These are phyloP conservation scores for Bactericera cockerelli DNA, from an alignment of 1,140 invertebrate genomes.

Conservation along the genomic window DNA sequence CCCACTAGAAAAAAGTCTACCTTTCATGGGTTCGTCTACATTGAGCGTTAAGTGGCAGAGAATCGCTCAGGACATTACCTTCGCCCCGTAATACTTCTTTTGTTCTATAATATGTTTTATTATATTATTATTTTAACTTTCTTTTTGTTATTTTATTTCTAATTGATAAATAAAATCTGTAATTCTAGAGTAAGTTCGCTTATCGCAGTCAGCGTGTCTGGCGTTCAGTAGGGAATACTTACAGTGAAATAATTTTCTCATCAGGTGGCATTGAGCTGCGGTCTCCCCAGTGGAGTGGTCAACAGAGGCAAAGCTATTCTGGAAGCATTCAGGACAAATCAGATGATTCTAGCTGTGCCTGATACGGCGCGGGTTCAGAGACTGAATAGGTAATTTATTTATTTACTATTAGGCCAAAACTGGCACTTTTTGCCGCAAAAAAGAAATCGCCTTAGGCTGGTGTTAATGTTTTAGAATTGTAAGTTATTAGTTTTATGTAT, in stretches of 20 bases:
- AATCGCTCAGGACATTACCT: too few relatives aligned
- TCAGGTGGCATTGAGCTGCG: not conserved
- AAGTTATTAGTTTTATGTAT: too few relatives aligned
- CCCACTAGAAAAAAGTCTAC: too few relatives aligned
- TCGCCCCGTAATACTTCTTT: too few relatives aligned
- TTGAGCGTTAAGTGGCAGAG: too few relatives aligned
- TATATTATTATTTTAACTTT: too few relatives aligned
- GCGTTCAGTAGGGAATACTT: not conserved
- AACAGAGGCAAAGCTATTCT: not conserved
- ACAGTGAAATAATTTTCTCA: not conserved
- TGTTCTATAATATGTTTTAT: too few relatives aligned
- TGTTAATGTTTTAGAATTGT: too few relatives aligned
- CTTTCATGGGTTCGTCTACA: too few relatives aligned
- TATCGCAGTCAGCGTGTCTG: not conserved
- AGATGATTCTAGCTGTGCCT: not conserved
- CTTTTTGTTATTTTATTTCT: too few relatives aligned
- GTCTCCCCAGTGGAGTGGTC: not conserved
- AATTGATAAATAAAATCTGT: too few relatives aligned
- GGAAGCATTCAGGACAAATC: not conserved
- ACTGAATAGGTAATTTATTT: not conserved
- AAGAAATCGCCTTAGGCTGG: not conserved
- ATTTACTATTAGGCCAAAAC: not conserved
- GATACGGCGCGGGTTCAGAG: not conserved
- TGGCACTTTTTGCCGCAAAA: not conserved
- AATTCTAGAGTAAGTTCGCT: not conserved